These are phyloP conservation scores for Borostomias antarcticus DNA, from an alignment of 2,797 vertebrate genomes.

Conservation along the genomic window DNA sequence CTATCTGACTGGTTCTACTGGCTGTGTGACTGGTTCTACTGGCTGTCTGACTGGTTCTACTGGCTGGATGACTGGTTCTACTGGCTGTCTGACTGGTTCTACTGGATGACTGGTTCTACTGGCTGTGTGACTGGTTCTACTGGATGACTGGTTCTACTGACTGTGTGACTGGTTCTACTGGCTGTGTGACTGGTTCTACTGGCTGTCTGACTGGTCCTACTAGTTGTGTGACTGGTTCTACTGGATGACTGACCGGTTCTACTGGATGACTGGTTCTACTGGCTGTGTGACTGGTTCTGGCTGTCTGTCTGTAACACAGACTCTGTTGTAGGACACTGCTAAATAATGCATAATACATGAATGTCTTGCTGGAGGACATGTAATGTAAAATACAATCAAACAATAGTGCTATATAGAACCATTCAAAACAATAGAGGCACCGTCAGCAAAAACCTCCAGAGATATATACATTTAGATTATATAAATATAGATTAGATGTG, in stretches of 20 bases:
- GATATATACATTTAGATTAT: too few relatives aligned
- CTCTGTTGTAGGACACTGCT: too few relatives aligned
- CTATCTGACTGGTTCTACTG: background rate
- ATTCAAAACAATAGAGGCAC: too few relatives aligned
- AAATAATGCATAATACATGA: too few relatives aligned
- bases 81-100: conserved; percentile 15
- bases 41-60: conserved; percentile 7
- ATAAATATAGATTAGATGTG: too few relatives aligned
- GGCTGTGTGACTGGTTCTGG: conserved; percentile 17
- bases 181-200: conserved; percentile 17
- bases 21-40: conserved; percentile 17
- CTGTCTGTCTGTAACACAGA: too few relatives aligned
- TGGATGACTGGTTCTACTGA: too few relatives aligned
- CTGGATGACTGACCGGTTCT: conserved; percentile 15
- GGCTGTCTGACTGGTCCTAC: conserved; percentile 7
- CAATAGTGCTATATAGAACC: too few relatives aligned
- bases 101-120: background rate
- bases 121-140: conserved; percentile 16
- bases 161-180: background rate
- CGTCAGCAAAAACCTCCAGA: too few relatives aligned
- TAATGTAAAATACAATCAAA: too few relatives aligned
- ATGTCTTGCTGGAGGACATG: too few relatives aligned
- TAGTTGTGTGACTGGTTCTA: background rate
- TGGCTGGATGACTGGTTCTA: background rate
- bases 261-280: background rate